Percentiles rank a stretch among this genome's conserved stretches.
Evolutionary conservation across 2,113 vertebrate species (phyloP).

Genomic region (Melanostigma gelatinosum): DNA sequence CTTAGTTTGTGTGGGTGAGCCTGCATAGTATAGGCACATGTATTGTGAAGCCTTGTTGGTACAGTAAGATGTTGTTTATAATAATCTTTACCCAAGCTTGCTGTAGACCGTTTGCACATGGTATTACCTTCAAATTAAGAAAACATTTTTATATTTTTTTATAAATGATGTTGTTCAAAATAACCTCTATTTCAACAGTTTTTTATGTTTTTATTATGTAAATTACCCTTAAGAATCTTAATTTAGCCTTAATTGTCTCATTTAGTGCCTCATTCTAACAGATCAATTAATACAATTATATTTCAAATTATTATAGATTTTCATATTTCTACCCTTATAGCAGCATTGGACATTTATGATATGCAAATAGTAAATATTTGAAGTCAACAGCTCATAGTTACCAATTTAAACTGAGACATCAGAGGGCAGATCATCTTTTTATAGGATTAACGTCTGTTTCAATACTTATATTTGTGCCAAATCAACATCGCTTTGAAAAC

Average conservation of each 20-base stretch:
- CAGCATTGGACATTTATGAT: neutral
- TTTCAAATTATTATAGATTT: neutral
- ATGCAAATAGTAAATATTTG: neutral
- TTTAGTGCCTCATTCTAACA: neutral
- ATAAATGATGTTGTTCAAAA: neutral
- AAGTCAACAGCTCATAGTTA: neutral
- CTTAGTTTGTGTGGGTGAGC: slow-evolving; percentile 49
- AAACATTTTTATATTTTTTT: neutral
- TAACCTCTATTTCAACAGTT: neutral
- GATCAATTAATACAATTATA: neutral
- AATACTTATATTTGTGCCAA: neutral
- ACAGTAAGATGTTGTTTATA: neutral
- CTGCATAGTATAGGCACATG: slow-evolving; percentile 7
- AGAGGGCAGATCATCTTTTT: neutral
- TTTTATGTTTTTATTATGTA: neutral
- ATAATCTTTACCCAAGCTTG: neutral
- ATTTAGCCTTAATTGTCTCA: neutral
- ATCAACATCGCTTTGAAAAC: neutral
- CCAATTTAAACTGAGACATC: neutral
- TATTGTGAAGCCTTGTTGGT: slow-evolving; percentile 13
- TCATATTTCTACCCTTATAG: neutral
- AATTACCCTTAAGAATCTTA: neutral
- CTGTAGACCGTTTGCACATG: neutral
- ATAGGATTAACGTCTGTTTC: neutral
- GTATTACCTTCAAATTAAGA: neutral